Conservation (phyloP, 2,888 invertebrate genomes). For the Eupithecia subumbrata region DNA sequence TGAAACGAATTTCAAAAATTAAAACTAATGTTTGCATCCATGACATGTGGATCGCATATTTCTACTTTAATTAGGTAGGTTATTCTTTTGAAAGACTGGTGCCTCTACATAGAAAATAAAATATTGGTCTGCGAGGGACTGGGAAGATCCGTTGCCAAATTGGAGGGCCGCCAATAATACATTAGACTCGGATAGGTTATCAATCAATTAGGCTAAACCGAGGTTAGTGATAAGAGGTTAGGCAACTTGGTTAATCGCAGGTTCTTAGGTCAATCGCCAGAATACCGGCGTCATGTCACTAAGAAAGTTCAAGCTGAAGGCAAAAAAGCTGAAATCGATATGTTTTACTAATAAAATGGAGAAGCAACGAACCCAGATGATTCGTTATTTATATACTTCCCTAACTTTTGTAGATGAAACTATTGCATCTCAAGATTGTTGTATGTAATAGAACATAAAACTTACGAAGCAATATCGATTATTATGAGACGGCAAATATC, state of each 20-base stretch:
- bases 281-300: background rate
- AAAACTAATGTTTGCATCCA: constrained; percentile 44
- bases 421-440: constrained; percentile 33
- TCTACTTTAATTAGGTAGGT: constrained; percentile 49
- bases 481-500: constrained; percentile 4
- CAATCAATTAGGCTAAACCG: background rate
- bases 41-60: constrained; percentile 45
- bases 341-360: constrained; percentile 34
- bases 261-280: background rate
- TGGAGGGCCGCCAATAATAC: constrained; percentile 65
- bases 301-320: background rate
- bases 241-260: background rate
- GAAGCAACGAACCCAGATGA: constrained; percentile 45
- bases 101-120: constrained; percentile 40
- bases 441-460: constrained; percentile 18
- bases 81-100: constrained; percentile 41
- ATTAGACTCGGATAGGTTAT: constrained; percentile 44
- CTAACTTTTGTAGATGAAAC: constrained; percentile 32
- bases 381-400: constrained; percentile 48
- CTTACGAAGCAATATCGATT: constrained; percentile 15
- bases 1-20: constrained; percentile 44
- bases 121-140: constrained; percentile 37
- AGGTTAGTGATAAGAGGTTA: background rate
- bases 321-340: background rate
- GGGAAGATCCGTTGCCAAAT: constrained; percentile 58